Evolutionary conservation across 2,113 vertebrate species (phyloP).

Genomic region (Pongo pygmaeus): DNA sequence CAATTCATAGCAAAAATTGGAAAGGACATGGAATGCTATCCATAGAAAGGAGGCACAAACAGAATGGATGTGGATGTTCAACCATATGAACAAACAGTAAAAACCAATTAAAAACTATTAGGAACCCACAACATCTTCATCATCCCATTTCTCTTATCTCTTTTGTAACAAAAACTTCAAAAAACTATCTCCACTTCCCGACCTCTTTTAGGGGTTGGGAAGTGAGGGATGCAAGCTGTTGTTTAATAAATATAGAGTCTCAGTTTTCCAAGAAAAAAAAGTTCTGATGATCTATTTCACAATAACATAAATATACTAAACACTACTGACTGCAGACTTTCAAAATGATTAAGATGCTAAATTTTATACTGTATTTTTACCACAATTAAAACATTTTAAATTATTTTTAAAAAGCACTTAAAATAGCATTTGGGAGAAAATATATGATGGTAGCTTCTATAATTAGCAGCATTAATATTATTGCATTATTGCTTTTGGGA

Average conservation of each 20-base stretch:
- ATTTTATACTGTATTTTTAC: neutral
- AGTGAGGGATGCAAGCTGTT: neutral
- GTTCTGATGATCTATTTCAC: neutral
- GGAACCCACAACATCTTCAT: neutral
- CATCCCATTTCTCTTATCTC: neutral
- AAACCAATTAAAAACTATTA: neutral
- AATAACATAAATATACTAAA: neutral
- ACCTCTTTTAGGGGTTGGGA: neutral
- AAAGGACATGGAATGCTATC: neutral
- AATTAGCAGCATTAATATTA: neutral
- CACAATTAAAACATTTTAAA: neutral
- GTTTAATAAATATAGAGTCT: neutral
- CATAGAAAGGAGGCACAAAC: neutral
- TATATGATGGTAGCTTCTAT: neutral
- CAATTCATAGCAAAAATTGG: neutral
- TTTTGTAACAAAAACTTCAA: neutral
- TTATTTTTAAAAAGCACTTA: neutral
- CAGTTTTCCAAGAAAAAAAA: neutral
- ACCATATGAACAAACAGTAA: neutral
- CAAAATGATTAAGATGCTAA: neutral
- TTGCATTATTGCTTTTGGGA: neutral
- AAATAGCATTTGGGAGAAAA: neutral
- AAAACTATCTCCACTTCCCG: neutral
- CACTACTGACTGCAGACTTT: neutral
- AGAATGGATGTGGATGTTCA: neutral